phyloP scores from a whole-genome alignment of 2,888 invertebrate genomes.

The Acrobasis suavella region DNA sequence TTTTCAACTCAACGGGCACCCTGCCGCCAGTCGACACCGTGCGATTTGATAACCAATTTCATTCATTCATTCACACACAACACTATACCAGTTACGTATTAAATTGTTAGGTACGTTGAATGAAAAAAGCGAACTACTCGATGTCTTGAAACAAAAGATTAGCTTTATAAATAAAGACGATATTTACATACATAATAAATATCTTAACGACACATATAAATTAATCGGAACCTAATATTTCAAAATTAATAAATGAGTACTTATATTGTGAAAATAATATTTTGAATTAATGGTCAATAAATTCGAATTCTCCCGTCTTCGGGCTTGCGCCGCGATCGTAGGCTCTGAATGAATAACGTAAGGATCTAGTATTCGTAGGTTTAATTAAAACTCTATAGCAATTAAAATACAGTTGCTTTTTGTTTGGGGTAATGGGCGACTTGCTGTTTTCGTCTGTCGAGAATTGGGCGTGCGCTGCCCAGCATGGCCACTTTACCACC shows the following conservation, averaged over 20 bases:
- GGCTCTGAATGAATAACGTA: slow-evolving; percentile 39
- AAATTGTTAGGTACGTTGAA: slow-evolving; percentile 43
- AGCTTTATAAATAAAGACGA: slow-evolving; percentile 78
- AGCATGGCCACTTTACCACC: slow-evolving; percentile 82
- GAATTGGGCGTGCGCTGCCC: slow-evolving; percentile 74
- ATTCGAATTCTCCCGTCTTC: slow-evolving; percentile 82
- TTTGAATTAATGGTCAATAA: slow-evolving; percentile 83
- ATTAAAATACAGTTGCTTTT: slow-evolving; percentile 63
- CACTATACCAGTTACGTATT: background rate
- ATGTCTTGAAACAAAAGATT: slow-evolving; percentile 72
- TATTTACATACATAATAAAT: slow-evolving; percentile 82
- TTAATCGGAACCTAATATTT: slow-evolving; percentile 83
- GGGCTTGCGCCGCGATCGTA: slow-evolving; percentile 75
- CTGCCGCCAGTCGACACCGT: background rate
- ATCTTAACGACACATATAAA: slow-evolving; percentile 83
- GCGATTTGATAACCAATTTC: background rate
- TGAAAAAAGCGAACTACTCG: slow-evolving; percentile 52
- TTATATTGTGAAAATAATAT: slow-evolving; percentile 83
- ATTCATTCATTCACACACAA: slow-evolving; percentile 5
- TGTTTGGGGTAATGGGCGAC: slow-evolving; percentile 44
- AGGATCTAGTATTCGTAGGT: slow-evolving; percentile 36
- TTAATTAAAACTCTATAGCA: slow-evolving; percentile 53
- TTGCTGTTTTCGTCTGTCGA: slow-evolving; percentile 51
- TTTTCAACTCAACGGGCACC: background rate
- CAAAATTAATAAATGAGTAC: slow-evolving; percentile 83